Evolutionary conservation across 2,888 invertebrate genomes (phyloP).

Genomic region (Lomographa bimaculata): DNA sequence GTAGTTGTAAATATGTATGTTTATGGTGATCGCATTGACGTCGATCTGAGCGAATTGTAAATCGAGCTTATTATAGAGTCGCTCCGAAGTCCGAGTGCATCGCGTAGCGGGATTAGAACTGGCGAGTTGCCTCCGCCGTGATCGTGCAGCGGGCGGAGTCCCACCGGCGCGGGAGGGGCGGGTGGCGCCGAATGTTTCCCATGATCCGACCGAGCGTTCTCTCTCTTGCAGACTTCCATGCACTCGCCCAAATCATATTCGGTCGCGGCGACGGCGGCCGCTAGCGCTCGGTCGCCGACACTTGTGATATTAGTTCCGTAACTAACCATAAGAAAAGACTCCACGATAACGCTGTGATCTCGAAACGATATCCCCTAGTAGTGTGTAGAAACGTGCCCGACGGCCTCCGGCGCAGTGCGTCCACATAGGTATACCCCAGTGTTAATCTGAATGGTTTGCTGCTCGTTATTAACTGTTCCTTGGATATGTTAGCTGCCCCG

Average conservation of each 20-base stretch:
- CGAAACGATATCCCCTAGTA: conserved; percentile 67
- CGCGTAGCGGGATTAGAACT: conserved; percentile 4
- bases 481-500: conserved; percentile 63
- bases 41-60: conserved; percentile 14
- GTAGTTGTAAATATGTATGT: conserved; percentile 2
- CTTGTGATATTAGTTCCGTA: conserved; percentile 62
- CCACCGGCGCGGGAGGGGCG: conserved; percentile 7
- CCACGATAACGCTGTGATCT: conserved; percentile 73
- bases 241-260: conserved; percentile 90
- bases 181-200: conserved; percentile 32
- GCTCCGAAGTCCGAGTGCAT: conserved; percentile 1
- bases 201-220: conserved; percentile 66
- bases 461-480: conserved; percentile 77
- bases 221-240: conserved; percentile 90
- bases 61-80: conserved; percentile 11
- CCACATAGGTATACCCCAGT: conserved; percentile 74
- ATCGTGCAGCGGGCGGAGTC: background rate
- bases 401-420: conserved; percentile 53
- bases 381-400: conserved; percentile 57
- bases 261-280: conserved; percentile 83
- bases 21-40: conserved; percentile 11
- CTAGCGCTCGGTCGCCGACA: conserved; percentile 70
- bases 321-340: conserved; percentile 71
- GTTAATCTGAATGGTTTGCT: conserved; percentile 79
- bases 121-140: conserved; percentile 1